Percentiles rank a stretch among this genome's conserved stretches.
Evolutionary conservation across 92 coral and sea anemone genomes (phyloP).

Genomic region (Phenganax marumi): DNA sequence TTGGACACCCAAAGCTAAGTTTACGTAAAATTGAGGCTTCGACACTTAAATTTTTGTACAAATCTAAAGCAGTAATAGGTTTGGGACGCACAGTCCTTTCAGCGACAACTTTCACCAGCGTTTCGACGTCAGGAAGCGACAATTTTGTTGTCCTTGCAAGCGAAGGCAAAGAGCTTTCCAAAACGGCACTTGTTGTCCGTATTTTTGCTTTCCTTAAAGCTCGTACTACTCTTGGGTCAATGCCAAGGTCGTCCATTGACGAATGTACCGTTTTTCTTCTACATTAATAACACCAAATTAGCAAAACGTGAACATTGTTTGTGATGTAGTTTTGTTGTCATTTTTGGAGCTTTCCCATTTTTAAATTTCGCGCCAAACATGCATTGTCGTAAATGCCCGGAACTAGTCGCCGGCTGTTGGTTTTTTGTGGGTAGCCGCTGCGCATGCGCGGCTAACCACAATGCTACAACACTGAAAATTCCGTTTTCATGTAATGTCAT

Average conservation of each 20-base stretch:
- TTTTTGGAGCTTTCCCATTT: too few species aligned
- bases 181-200: constrained; percentile 57
- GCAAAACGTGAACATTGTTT: too few species aligned
- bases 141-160: constrained; percentile 78
- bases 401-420: too few species aligned
- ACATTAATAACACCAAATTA: too few species aligned
- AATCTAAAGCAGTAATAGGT: constrained; percentile 70
- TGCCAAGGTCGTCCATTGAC: constrained; percentile 69
- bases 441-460: too few species aligned
- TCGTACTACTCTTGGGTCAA: constrained; percentile 72
- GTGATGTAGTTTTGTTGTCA: too few species aligned
- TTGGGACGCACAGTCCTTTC: constrained; percentile 63
- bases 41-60: constrained; percentile 45
- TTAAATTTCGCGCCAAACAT: too few species aligned
- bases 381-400: too few species aligned
- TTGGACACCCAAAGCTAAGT: constrained; percentile 73
- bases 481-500: too few species aligned
- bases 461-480: too few species aligned
- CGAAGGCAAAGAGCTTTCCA: constrained; percentile 82
- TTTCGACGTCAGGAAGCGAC: constrained; percentile 63
- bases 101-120: constrained; percentile 70
- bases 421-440: too few species aligned
- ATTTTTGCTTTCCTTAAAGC: constrained; percentile 77
- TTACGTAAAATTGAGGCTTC: constrained; percentile 33
- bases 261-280: too few species aligned